Conservation (phyloP, 2,888 invertebrate species). For the Cephalotes varians region DNA sequence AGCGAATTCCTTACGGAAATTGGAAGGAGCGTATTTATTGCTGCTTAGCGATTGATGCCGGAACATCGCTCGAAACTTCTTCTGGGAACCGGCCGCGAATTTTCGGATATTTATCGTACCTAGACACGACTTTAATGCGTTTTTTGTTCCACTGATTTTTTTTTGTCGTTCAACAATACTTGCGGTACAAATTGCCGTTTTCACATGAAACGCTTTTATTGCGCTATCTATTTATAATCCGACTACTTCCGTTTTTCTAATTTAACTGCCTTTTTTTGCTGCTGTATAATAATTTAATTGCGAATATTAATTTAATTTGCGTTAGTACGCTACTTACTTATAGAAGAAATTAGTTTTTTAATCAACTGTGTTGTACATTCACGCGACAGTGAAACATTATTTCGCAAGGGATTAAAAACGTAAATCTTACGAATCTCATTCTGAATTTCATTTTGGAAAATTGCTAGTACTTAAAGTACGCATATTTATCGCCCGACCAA, state of each 20-base stretch:
- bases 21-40: conserved; percentile 56
- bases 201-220: neutral
- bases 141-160: conserved; percentile 12
- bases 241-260: neutral
- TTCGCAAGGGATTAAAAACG: neutral
- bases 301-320: neutral
- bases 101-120: conserved; percentile 36
- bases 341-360: neutral
- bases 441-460: conserved; percentile 7
- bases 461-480: neutral
- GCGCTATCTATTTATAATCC: neutral
- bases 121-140: conserved; percentile 24
- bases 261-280: neutral
- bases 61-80: conserved; percentile 45
- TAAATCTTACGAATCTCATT: neutral
- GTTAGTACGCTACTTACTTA: neutral
- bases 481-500: neutral
- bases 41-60: conserved; percentile 56
- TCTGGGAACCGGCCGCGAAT: conserved; percentile 17
- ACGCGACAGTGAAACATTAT: neutral
- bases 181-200: conserved; percentile 10
- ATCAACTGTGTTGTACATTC: neutral
- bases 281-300: neutral
- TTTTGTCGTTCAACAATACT: neutral
- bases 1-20: conserved; percentile 57